Evolutionary conservation across 2,888 invertebrate species (phyloP).

Genomic region (Rhamnusium bicolor): DNA sequence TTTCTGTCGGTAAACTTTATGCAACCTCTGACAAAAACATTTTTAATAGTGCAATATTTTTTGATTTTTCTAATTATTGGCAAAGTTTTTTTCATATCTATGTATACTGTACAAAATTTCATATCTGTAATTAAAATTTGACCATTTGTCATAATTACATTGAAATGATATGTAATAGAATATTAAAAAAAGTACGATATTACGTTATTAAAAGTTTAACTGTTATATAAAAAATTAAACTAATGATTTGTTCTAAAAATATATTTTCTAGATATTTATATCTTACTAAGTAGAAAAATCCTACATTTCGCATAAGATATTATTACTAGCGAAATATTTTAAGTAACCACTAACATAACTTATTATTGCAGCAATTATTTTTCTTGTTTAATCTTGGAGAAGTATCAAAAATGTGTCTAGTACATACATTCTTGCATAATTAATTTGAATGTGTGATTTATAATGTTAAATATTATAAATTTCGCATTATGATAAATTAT

Average conservation of each 20-base stretch:
- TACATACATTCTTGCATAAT: conserved; percentile 26
- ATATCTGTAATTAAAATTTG: no score
- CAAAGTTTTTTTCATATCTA: no score
- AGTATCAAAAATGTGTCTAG: conserved; percentile 43
- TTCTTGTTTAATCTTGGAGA: conserved; percentile 32
- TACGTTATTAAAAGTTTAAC: no score
- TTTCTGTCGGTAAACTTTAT: no score
- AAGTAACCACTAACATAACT: not conserved
- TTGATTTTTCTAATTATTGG: no score
- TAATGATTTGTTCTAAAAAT: not conserved
- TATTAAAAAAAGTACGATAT: no score
- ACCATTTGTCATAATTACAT: no score
- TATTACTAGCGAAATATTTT: conserved; percentile 9
- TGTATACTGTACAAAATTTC: no score
- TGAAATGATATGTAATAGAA: no score
- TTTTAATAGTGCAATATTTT: no score
- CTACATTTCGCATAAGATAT: not conserved
- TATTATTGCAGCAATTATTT: conserved; percentile 20
- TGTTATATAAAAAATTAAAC: no score
- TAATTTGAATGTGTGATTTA: conserved; percentile 23
- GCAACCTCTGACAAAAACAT: no score
- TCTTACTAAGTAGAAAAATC: not conserved
- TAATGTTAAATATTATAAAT: conserved; percentile 7
- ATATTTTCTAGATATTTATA: conserved; percentile 7
- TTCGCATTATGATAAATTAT: conserved; percentile 24